phyloP scores from a whole-genome alignment of 2,888 invertebrate genomes.

The Temnothorax rugatulus region DNA sequence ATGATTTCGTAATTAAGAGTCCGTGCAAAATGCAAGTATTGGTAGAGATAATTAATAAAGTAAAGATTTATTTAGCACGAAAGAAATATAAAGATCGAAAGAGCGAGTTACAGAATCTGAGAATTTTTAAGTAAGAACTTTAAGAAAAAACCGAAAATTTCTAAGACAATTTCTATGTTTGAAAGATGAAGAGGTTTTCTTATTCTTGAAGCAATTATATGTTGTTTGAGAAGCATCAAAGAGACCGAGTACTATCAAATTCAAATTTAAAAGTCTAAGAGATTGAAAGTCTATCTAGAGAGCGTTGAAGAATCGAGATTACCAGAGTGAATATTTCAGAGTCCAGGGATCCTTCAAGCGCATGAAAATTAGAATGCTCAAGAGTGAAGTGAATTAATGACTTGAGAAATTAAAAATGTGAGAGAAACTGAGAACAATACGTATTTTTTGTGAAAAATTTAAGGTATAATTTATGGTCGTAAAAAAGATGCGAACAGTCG shows the following conservation, averaged over 20 bases:
- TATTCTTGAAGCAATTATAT: neutral
- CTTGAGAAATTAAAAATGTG: neutral
- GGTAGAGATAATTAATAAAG: neutral
- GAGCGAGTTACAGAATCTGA: neutral
- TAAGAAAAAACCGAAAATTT: neutral
- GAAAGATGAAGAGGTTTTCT: neutral
- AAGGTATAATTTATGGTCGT: neutral
- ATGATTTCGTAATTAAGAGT: neutral
- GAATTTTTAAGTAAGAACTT: neutral
- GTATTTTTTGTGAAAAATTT: neutral
- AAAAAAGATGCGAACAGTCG: neutral
- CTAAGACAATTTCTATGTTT: neutral
- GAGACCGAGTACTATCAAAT: neutral
- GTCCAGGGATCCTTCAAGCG: neutral
- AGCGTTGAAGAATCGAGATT: neutral
- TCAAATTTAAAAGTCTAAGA: neutral
- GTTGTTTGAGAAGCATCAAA: neutral
- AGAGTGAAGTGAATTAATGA: neutral
- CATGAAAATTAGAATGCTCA: neutral
- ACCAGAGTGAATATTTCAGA: neutral
- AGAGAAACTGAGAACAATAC: conserved; percentile 1
- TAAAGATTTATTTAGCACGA: neutral
- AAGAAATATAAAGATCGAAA: neutral
- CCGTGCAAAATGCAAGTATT: neutral
- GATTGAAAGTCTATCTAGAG: neutral